These are phyloP conservation scores for Brachionus paranguensis DNA, from an alignment of 1,140 invertebrate species.

Conservation along the genomic window DNA sequence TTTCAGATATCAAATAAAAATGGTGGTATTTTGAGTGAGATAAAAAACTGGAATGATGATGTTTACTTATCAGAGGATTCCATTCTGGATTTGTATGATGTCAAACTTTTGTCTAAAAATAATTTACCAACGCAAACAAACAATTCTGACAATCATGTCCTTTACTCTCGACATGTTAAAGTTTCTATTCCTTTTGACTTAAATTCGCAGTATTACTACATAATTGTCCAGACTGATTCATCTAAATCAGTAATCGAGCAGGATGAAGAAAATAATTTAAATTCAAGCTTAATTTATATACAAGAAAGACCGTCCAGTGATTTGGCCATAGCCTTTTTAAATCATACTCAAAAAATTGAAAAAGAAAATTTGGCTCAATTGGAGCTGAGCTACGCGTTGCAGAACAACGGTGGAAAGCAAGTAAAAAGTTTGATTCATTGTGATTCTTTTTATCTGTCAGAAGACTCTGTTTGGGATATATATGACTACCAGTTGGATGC, in stretches of 20 bases:
- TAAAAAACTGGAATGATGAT: neutral
- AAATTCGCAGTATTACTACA: neutral
- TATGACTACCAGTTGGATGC: neutral
- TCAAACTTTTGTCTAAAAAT: neutral
- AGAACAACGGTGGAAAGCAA: neutral
- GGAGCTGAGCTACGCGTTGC: neutral
- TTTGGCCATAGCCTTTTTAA: neutral
- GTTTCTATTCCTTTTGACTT: neutral
- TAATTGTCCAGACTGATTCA: neutral
- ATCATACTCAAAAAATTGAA: neutral
- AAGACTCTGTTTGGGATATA: neutral
- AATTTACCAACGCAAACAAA: neutral
- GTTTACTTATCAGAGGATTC: neutral
- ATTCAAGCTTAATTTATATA: neutral
- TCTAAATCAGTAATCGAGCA: neutral
- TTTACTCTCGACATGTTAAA: neutral
- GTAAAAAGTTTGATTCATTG: neutral
- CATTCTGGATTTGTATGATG: neutral
- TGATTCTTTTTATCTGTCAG: neutral
- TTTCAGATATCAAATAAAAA: neutral
- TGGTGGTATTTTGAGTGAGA: neutral
- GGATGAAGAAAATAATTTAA: neutral
- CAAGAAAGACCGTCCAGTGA: neutral
- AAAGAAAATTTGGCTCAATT: neutral
- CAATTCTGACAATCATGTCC: neutral